These are phyloP conservation scores for Botia kubotai DNA, from an alignment of 2,797 vertebrate species.

Conservation along the genomic window DNA sequence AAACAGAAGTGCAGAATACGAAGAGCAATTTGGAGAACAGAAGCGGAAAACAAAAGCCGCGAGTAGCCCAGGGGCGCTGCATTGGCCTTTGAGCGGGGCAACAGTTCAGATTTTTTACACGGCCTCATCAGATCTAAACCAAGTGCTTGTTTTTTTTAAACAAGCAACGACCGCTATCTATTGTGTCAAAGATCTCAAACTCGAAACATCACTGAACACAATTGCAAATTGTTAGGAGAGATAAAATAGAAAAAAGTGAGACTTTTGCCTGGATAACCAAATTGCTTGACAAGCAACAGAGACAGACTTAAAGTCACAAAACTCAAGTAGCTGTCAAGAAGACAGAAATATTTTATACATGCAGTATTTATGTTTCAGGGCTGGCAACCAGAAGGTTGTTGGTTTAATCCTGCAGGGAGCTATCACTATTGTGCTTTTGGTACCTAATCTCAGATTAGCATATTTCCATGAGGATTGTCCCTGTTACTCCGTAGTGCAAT, in stretches of 20 bases:
- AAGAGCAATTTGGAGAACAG: conserved; percentile 52
- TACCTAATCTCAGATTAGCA: neutral
- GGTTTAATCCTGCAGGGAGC: neutral
- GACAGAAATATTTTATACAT: neutral
- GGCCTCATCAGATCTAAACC: conserved; percentile 28
- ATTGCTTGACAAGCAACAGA: neutral
- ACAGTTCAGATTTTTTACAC: conserved; percentile 48
- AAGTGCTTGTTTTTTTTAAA: conserved; percentile 4
- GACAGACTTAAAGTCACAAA: neutral
- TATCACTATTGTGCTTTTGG: neutral
- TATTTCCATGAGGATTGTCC: neutral
- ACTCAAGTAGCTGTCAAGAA: neutral
- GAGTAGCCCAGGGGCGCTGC: conserved; percentile 42
- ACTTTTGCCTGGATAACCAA: neutral
- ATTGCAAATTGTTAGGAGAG: neutral
- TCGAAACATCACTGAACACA: neutral
- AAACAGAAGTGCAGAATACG: conserved; percentile 42
- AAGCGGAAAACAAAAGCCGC: conserved; percentile 44
- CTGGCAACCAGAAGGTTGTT: neutral
- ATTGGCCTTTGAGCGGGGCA: conserved; percentile 40
- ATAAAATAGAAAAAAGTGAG: neutral
- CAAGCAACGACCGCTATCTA: conserved; percentile 3
- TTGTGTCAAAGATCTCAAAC: conserved; percentile 6
- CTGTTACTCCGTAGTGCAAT: neutral
- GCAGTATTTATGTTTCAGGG: neutral